phyloP scores from a whole-genome alignment of 1,140 invertebrate species.

The Euschistus heros region DNA sequence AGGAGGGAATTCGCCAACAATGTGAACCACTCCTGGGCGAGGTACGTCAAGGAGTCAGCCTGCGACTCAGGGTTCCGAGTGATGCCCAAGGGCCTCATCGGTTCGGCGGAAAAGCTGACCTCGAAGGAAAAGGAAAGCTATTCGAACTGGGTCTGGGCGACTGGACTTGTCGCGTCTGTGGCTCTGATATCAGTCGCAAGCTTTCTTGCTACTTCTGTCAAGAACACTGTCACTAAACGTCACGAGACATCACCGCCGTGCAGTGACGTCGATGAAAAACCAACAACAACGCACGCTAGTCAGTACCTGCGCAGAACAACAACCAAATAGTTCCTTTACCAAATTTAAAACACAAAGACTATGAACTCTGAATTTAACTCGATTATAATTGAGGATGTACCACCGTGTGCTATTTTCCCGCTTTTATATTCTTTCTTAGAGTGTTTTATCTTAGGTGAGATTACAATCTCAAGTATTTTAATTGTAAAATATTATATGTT shows the following conservation, averaged over 20 bases:
- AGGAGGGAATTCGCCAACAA: slow-evolving; percentile 46
- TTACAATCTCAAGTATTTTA: no score
- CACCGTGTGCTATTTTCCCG: no score
- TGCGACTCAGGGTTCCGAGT: slow-evolving; percentile 38
- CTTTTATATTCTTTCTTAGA: no score
- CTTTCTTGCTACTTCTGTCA: slow-evolving; percentile 6
- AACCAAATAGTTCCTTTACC: no score
- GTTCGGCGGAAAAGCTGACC: not conserved
- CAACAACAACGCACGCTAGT: not conserved
- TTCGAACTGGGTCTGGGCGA: not conserved
- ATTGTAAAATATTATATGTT: no score
- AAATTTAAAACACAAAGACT: no score
- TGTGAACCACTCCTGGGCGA: slow-evolving; percentile 53
- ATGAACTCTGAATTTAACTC: no score
- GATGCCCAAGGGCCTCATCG: not conserved
- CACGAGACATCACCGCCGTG: not conserved
- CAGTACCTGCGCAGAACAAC: no score
- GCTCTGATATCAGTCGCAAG: not conserved
- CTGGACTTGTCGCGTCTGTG: not conserved
- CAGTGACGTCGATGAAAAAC: not conserved
- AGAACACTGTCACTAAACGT: not conserved
- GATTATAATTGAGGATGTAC: no score
- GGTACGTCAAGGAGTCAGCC: slow-evolving; percentile 53
- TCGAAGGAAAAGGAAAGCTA: not conserved
- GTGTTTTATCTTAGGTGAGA: no score